Conservation (phyloP, 37 sponge, comb jelly and placozoan species). For the Lycopodina hypogea region DNA sequence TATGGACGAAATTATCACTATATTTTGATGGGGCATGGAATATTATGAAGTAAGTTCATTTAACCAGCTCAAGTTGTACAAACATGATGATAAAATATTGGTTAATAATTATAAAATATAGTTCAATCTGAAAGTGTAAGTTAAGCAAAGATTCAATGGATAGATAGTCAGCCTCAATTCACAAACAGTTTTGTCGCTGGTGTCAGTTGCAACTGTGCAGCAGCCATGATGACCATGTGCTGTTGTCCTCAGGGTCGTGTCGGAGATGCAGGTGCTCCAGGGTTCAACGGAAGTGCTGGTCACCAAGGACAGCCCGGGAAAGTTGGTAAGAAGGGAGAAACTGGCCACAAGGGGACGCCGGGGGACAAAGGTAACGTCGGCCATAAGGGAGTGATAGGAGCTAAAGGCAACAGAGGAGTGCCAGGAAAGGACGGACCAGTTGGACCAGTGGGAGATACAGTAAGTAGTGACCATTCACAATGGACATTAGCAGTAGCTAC, state of each 20-base stretch:
- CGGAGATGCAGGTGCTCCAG: conserved; percentile 52
- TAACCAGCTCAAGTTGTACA: too few species aligned
- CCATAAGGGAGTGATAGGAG: conserved; percentile 47
- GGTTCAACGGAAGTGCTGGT: conserved; percentile 40
- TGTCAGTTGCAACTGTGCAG: too few species aligned
- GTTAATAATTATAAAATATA: too few species aligned
- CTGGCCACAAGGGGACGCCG: conserved; percentile 36
- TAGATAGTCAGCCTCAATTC: too few species aligned
- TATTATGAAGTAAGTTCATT: too few species aligned
- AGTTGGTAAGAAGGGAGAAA: conserved; percentile 46
- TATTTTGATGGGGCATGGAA: too few species aligned
- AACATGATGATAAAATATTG: too few species aligned
- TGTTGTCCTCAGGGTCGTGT: conserved; percentile 33
- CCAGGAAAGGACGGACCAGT: conserved; percentile 42
- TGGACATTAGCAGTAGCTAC: background rate
- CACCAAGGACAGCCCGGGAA: conserved; percentile 49
- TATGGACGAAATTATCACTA: too few species aligned
- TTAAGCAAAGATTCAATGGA: too few species aligned
- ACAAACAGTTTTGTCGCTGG: too few species aligned
- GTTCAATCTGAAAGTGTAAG: too few species aligned
- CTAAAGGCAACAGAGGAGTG: conserved; percentile 49
- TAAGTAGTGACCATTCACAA: background rate
- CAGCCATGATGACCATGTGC: too few species aligned
- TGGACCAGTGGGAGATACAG: conserved; percentile 48
- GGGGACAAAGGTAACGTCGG: conserved; percentile 65